Base-by-base conservation (phyloP, 2,113 vertebrate genomes). In the Hirundichthys speculiger region DNA sequence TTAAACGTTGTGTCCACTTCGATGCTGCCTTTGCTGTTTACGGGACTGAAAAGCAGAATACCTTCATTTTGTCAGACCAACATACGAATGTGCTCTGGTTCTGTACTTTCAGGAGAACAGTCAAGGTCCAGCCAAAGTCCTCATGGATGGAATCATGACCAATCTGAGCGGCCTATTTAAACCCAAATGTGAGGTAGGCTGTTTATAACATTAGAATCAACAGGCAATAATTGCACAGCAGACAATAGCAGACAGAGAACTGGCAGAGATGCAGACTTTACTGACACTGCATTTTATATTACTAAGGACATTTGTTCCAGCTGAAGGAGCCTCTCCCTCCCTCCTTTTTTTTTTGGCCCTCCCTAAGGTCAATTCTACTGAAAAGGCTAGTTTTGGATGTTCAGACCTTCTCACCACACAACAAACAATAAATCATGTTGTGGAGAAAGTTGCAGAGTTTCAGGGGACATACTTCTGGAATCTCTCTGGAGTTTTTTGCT, bases 111-210 rank as follows among this genome's bases (percentile, higher is more conserved):
- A 93, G 92, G 94, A 95, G 21, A 89, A 88, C 7, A 77, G 70
- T 21, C 90, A 60, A 68, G 92, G 90, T 15, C 34, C 90, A 7
- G 73, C 84, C 0, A 92, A 88, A 50, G 34, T 85, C 0, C 85
- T 91, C 0, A 85, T 95, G 84, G 96, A 96, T 11, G 92, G 92
- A 24, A 87, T 99, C 61, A 90, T 91, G 52, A 94, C 81, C 73
- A 95, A 95, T 69, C 91, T 98, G 74, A 92, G 94, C 0, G 92
- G 92, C 64, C 90, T 98, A 66, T 98, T 98, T 80, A 94, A 93
- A 62, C 91, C 93, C 49, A 96, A 93, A 80, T 88, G 82, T 86
- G 93, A 90, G 2, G 96, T 98, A 78, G 63, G 73, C 60, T 34
- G 4, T 19, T 38, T 30, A 27, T 13, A 39, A 50, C 45, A 34